A percentile compares a stretch with the other conserved stretches of the same genome.
Conservation (phyloP, 2,797 vertebrate species). For the Chrysolophus pictus region DNA sequence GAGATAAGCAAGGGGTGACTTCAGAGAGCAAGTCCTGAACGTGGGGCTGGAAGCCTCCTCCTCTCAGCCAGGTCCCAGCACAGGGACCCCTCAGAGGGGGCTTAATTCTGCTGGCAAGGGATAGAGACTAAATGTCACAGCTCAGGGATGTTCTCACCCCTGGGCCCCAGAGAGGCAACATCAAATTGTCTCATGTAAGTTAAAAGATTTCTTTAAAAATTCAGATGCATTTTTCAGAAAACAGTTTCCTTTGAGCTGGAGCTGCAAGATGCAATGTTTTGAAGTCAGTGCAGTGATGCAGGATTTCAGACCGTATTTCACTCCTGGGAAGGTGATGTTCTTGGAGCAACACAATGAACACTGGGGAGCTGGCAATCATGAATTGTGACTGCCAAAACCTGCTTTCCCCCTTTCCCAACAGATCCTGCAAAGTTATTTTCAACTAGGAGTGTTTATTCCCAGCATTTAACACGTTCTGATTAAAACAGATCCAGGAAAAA, state of each 20-base stretch:
- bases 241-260: not conserved
- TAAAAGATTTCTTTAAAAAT: not conserved
- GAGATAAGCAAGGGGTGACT: not conserved
- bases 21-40: not conserved
- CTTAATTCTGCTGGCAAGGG: not conserved
- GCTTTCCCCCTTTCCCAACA: not conserved
- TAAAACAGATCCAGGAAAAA: conserved; percentile 29
- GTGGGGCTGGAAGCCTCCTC: not conserved
- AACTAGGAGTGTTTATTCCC: conserved; percentile 42
- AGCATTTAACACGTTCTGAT: conserved; percentile 32
- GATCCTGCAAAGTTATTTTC: not conserved
- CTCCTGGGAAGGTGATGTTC: not conserved
- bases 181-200: not conserved
- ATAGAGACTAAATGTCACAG: not conserved
- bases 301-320: not conserved
- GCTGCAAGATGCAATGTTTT: not conserved
- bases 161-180: not conserved
- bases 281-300: conserved; percentile 15
- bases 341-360: not conserved
- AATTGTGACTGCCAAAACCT: not conserved
- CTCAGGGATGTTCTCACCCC: not conserved
- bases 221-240: not conserved
- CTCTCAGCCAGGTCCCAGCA: not conserved
- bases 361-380: not conserved
- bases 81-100: not conserved